phyloP scores from a whole-genome alignment of 2,888 invertebrate genomes.

The Esperia sulphurella region DNA sequence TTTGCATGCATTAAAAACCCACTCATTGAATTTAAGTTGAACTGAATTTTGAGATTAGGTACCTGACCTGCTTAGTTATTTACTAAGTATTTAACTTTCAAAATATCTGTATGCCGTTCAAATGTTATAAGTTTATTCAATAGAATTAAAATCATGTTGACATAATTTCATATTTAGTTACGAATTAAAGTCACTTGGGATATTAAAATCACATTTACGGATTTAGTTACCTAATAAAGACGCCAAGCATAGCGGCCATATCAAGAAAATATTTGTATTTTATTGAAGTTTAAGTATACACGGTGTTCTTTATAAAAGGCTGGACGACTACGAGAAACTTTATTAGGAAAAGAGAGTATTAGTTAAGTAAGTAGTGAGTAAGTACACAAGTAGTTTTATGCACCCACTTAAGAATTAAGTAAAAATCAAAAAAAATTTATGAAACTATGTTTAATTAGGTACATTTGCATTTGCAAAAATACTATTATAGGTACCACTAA shows the following conservation, averaged over 20 bases:
- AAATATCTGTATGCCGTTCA: too few species aligned
- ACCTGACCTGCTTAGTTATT: not conserved
- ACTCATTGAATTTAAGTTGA: not conserved
- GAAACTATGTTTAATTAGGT: too few species aligned
- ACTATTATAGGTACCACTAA: too few species aligned
- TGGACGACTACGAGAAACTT: slow-evolving; percentile 1
- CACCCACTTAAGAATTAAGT: too few species aligned
- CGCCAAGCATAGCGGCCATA: slow-evolving; percentile 13
- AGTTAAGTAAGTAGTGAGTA: too few species aligned
- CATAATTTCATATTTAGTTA: slow-evolving; percentile 14
- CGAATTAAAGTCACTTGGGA: slow-evolving; percentile 24
- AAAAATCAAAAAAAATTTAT: too few species aligned
- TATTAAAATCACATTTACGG: slow-evolving; percentile 26
- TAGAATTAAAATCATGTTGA: slow-evolving; percentile 15
- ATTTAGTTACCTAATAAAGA: slow-evolving; percentile 13
- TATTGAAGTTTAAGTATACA: slow-evolving; percentile 13
- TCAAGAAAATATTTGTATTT: slow-evolving; percentile 15
- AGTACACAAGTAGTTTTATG: too few species aligned
- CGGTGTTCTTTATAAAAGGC: not conserved
- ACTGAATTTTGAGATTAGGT: too few species aligned
- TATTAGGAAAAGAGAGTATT: too few species aligned
- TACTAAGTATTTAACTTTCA: not conserved
- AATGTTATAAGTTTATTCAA: not conserved
- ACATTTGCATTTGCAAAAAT: too few species aligned
- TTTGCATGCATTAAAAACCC: not conserved